Evolutionary conservation across 2,888 invertebrate genomes (phyloP).

Genomic region (Ichneumoninae sp.): DNA sequence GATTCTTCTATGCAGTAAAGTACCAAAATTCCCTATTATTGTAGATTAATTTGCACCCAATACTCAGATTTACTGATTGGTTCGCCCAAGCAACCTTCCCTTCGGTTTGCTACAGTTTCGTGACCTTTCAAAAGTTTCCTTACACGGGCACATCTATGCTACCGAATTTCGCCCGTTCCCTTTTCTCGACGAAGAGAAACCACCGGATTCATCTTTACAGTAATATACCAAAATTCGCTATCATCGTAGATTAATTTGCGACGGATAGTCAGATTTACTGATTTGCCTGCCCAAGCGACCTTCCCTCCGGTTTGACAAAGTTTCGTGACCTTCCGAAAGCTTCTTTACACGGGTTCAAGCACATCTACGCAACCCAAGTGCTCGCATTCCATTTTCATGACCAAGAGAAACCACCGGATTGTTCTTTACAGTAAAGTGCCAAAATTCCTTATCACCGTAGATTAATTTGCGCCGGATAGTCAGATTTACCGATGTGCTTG

Average conservation of each 20-base stretch:
- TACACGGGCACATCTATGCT: background rate
- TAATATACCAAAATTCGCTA: background rate
- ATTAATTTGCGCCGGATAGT: background rate
- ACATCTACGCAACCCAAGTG: background rate
- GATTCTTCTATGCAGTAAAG: background rate
- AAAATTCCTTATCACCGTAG: background rate
- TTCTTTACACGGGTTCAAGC: background rate
- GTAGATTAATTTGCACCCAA: background rate
- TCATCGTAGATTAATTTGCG: background rate
- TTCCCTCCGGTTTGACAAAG: constrained; percentile 51
- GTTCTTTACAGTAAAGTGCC: background rate
- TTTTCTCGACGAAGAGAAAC: background rate
- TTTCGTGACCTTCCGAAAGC: constrained; percentile 21
- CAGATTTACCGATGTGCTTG: constrained; percentile 26
- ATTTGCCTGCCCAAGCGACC: constrained; percentile 72
- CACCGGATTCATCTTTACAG: background rate
- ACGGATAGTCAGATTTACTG: background rate
- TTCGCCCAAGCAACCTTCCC: constrained; percentile 72
- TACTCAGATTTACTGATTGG: constrained; percentile 14
- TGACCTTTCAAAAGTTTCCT: constrained; percentile 14
- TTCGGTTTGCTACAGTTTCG: constrained; percentile 31
- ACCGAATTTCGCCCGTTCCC: background rate
- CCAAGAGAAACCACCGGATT: background rate
- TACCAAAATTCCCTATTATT: background rate
- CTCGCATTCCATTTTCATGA: background rate